Evolutionary conservation across 2,113 vertebrate species (phyloP), one percentile per base, ranked within the genome.

Genomic region (Archilochus colubris): DNA sequence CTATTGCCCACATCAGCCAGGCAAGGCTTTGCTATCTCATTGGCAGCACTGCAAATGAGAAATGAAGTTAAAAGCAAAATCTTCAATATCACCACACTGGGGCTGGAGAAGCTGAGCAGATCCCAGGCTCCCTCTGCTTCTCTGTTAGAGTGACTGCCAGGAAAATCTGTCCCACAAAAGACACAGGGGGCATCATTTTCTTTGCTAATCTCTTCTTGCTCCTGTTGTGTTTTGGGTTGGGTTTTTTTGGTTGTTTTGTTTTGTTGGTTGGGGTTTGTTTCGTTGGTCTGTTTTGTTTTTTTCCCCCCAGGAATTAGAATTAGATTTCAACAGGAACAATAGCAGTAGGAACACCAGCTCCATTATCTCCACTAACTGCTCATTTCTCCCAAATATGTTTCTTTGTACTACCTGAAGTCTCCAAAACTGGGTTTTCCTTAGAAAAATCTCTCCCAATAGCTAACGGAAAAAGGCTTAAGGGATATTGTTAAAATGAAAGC

Each of bases 381-480:
- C 61, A 75, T 78, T 68, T 44, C 57, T 81, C 55, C 20, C 58
- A 78, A 81, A 81, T 77, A 59, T 22, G 1, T 19, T 22, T 61
- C 44, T 69, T 72, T 21, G 3, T 11, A 72, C 14, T n/a, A 61
- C 50, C 64, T 86, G 64, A 61, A 81, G 27, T 64, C 73, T 75
- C 53, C 40, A 75, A 93, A 61, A 38, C 38, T 72, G 30, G 12
- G 6, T 70, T 72, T 88, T 64, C 61, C 48, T 91, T 63, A 82
- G 53, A 84, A 69, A 63, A 80, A 81, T 6, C 31, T 46, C 30
- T 69, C 51, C 69, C 69, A 59, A 43, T 36, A 86, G 21, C 66
- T 78, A 57, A 81, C 81, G 30, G 38, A 63, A 61, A 91, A 95
- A 82, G 68, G 82, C 93, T 94, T 93, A 91, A 93, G 43, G 27